These are phyloP conservation scores for Musca domestica DNA, from an alignment of 1,140 invertebrate species.

Conservation along the genomic window DNA sequence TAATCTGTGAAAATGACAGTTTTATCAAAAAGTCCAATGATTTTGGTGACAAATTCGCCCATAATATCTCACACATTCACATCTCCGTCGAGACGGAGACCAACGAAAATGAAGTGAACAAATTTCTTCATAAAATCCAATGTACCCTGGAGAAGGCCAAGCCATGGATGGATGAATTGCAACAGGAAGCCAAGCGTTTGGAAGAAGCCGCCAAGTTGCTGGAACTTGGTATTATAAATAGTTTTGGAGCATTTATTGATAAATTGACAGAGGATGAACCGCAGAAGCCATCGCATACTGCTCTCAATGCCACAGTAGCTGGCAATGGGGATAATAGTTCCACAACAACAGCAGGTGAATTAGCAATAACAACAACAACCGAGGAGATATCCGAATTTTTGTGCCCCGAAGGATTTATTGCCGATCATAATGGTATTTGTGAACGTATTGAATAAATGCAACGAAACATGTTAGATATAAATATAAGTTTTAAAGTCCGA, in stretches of 20 bases:
- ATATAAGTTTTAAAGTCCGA: no score
- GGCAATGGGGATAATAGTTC: no score
- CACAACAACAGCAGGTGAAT: background rate
- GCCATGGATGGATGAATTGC: background rate
- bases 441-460: slow-evolving; percentile 16
- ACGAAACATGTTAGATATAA: no score
- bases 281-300: background rate
- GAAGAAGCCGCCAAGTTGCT: slow-evolving; percentile 7
- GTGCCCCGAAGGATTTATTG: slow-evolving; percentile 27
- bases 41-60: background rate
- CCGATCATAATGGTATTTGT: slow-evolving; percentile 27
- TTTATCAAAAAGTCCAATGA: background rate
- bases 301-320: background rate
- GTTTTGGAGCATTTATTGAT: slow-evolving; percentile 13
- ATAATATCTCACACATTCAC: background rate
- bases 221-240: background rate
- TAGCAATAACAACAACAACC: background rate
- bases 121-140: slow-evolving; percentile 2
- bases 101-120: slow-evolving; percentile 2
- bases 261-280: background rate
- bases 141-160: slow-evolving; percentile 17
- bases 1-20: no score
- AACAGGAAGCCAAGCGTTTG: slow-evolving; percentile 8
- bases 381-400: slow-evolving; percentile 3
- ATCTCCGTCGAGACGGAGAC: background rate